These are phyloP conservation scores for Argya squamiceps DNA, from an alignment of 2,797 vertebrate species.

Conservation along the genomic window DNA sequence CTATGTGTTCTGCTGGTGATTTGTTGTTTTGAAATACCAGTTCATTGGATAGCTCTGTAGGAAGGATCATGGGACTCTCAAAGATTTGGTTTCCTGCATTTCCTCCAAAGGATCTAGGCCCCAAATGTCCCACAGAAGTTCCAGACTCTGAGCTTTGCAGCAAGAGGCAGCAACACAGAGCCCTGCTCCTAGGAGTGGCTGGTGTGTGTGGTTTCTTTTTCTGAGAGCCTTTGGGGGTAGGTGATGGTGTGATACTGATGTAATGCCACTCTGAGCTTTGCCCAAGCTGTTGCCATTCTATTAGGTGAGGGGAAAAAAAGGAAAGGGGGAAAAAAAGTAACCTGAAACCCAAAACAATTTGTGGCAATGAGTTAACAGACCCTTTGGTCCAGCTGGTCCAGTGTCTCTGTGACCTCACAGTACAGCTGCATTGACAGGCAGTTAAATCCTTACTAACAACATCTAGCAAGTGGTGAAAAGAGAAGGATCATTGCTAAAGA, in stretches of 20 bases:
- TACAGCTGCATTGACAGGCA: neutral
- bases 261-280: fast-evolving
- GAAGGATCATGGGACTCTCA: neutral
- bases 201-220: neutral
- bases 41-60: neutral
- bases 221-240: neutral
- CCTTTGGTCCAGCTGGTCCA: neutral
- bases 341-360: fast-evolving
- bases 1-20: neutral
- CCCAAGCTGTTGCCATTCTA: neutral
- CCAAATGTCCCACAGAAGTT: neutral
- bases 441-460: neutral
- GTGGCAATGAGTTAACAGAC: neutral
- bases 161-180: neutral
- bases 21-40: neutral
- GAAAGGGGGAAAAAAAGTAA: neutral
- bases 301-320: neutral
- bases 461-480: neutral
- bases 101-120: neutral
- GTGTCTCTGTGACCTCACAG: neutral
- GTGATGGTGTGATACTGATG: neutral
- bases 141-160: neutral
- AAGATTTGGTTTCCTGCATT: neutral
- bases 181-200: neutral
- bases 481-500: neutral